Evolutionary conservation across 2,113 vertebrate species (phyloP), one percentile per base, ranked within the genome.

Genomic region (Channa maculata): DNA sequence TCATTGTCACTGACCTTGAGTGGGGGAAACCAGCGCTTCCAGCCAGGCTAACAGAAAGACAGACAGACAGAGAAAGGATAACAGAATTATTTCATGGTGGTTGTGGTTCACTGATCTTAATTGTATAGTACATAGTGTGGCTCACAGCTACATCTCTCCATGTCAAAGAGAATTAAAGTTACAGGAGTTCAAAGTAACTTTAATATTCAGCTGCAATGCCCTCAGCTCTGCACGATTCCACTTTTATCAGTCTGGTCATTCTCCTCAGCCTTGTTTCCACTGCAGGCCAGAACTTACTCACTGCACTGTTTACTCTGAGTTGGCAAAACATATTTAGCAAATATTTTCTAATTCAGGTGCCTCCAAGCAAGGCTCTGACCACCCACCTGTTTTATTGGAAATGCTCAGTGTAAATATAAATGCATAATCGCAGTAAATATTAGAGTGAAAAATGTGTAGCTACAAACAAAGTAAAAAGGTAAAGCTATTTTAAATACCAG

Each of bases 141-240:
- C 89, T 89, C 82, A 81, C 59, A 88, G 91, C 91, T 38, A 86
- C 81, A 63, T 80, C 53, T 74, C 82, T 70, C 65, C 70, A 83
- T 71, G 88, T 86, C 90, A 89, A 67, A 89, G 76, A 57, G 83
- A 88, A 87, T 92, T 87, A 89, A 80, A 90, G 79, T 84, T 84
- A 77, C 50, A 69, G 44, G 49, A 79, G 77, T 76, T 83, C 55
- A 85, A 82, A 83, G 79, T 65, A 79, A 85, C 73, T 87, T 84
- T 69, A 68, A 55, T 80, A 72, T 83, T 66, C 0, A 13, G 61
- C 74, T 65, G 36, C 8, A 38, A 65, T 37, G 86, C 82, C 77
- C n/a, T 75, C 67, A 62, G 82, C 89, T 64, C 71, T 34, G 8
- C 63, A 33, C n/a, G 43, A 38, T 59, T 46, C 51, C 60, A 67